These are phyloP conservation scores for Semaprochilodus insignis DNA, from an alignment of 2,797 vertebrate species.

Conservation along the genomic window DNA sequence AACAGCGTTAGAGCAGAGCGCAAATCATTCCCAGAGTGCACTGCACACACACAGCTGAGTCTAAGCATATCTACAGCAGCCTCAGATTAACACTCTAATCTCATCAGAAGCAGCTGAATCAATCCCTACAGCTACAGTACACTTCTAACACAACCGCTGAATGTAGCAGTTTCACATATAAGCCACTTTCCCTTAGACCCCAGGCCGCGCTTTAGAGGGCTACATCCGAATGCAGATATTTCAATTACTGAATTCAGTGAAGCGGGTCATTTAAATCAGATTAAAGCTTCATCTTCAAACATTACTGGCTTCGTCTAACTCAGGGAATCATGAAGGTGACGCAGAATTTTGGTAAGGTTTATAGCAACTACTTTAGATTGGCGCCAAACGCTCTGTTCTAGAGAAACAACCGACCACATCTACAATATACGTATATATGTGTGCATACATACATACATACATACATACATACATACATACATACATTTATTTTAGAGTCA, in stretches of 20 bases:
- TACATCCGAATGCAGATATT: background rate
- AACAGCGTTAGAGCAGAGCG: background rate
- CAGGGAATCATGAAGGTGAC: background rate
- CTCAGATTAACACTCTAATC: background rate
- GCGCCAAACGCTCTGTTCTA: too few relatives aligned
- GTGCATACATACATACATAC: too few relatives aligned
- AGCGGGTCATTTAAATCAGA: too few relatives aligned
- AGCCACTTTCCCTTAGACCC: background rate
- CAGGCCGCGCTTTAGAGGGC: background rate
- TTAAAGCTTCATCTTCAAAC: background rate
- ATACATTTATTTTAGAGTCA: too few relatives aligned
- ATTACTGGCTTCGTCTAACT: background rate
- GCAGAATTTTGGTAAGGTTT: too few relatives aligned
- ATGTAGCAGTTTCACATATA: background rate
- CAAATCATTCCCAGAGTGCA: conserved; percentile 4
- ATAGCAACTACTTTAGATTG: too few relatives aligned
- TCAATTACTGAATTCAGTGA: background rate
- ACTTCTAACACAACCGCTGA: background rate
- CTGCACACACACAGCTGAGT: background rate
- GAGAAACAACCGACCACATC: too few relatives aligned
- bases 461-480: too few relatives aligned
- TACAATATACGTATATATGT: too few relatives aligned
- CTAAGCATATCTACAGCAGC: conserved; percentile 3
- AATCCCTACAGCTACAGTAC: background rate
- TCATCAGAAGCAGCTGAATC: background rate